Percentiles rank a stretch among this genome's conserved stretches.
Conservation (phyloP, 2,888 invertebrate species). For the Polyommatus iphigenia region DNA sequence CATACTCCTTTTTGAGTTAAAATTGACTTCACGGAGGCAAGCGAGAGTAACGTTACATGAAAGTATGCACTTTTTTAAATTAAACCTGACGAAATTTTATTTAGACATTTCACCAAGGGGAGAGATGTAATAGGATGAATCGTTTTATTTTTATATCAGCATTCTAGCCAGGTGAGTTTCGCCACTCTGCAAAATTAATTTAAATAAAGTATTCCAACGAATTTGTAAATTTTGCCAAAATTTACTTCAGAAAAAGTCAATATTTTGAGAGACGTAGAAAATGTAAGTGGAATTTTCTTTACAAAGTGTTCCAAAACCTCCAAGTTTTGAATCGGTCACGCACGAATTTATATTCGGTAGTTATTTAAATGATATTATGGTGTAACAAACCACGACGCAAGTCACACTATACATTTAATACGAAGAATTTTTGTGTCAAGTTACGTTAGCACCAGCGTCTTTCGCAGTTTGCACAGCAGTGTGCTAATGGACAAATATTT, state of each 20-base stretch:
- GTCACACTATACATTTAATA: not conserved
- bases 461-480: not conserved
- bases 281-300: not conserved
- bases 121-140: not conserved
- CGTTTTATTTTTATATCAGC: not conserved
- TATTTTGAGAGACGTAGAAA: not conserved
- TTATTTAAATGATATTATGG: too few species aligned
- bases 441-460: not conserved
- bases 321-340: too few species aligned
- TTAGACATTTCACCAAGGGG: not conserved
- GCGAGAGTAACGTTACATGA: not conserved
- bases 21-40: not conserved
- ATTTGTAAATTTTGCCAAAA: not conserved
- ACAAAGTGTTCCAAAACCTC: too few species aligned
- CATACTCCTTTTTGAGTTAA: not conserved
- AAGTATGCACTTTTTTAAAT: constrained; percentile 3
- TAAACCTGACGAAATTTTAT: not conserved
- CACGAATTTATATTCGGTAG: too few species aligned
- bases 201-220: not conserved
- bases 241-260: not conserved
- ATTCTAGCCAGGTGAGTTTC: not conserved
- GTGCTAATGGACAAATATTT: constrained; percentile 23
- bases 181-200: not conserved
- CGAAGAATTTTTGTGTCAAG: not conserved
- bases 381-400: too few species aligned